A percentile compares a stretch with the other conserved stretches of the same genome.
These are phyloP conservation scores for Microcebus jonahi DNA, from an alignment of 2,113 vertebrate species.

Conservation along the genomic window DNA sequence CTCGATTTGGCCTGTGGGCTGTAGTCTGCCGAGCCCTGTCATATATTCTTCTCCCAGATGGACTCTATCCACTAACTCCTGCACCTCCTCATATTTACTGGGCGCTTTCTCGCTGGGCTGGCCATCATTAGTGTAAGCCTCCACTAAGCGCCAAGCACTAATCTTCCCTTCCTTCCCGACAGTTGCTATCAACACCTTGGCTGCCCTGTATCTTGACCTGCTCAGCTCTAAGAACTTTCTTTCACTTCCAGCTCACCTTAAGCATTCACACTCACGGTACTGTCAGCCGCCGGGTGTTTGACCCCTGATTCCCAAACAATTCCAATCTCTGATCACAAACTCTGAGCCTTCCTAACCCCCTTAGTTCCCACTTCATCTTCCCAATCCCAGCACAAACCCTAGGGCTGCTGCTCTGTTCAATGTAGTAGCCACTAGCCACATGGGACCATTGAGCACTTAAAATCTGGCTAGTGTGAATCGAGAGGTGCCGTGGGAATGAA, in stretches of 20 bases:
- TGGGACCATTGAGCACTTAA: neutral
- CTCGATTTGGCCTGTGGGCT: no score
- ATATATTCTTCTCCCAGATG: fast-evolving
- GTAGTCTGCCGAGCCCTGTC: neutral
- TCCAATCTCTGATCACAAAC: neutral
- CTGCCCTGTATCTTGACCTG: neutral
- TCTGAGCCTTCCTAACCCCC: no score
- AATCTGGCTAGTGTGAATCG: neutral
- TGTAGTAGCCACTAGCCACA: neutral
- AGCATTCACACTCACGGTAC: fast-evolving
- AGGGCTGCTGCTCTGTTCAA: no score
- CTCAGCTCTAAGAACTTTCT: neutral
- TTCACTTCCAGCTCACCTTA: neutral
- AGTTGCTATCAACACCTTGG: neutral
- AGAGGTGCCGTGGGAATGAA: neutral
- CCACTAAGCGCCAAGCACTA: neutral
- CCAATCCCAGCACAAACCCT: neutral
- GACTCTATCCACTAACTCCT: no score
- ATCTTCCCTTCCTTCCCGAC: neutral
- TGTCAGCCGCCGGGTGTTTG: neutral
- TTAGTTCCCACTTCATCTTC: neutral
- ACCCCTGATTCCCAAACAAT: neutral
- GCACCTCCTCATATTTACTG: neutral
- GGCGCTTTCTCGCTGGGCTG: neutral
- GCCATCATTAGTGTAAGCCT: neutral